Percentiles rank a stretch among this genome's conserved stretches.
These are phyloP conservation scores for Pogonomyrmex barbatus DNA, from an alignment of 1,140 invertebrate genomes.

Conservation along the genomic window DNA sequence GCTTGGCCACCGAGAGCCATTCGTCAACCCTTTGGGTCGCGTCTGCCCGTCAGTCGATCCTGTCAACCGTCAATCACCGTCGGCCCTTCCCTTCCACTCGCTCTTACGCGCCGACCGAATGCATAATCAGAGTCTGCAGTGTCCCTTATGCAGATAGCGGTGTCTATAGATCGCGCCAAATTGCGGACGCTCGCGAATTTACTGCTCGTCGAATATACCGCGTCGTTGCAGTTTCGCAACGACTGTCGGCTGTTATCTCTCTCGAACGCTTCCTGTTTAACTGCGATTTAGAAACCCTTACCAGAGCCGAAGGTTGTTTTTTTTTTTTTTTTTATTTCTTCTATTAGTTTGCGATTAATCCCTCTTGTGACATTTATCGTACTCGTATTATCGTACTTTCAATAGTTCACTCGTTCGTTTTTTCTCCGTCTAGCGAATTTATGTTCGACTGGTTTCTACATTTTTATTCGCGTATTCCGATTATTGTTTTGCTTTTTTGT, in stretches of 20 bases:
- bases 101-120: constrained; percentile 62
- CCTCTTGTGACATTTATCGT: constrained; percentile 31
- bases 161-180: constrained; percentile 62
- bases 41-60: constrained; percentile 75
- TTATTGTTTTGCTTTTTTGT: background rate
- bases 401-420: background rate
- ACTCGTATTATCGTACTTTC: constrained; percentile 14
- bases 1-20: constrained; percentile 70
- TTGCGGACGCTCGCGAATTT: constrained; percentile 62
- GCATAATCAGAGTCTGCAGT: constrained; percentile 68
- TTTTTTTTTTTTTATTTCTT: constrained; percentile 3
- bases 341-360: constrained; percentile 33
- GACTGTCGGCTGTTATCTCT: constrained; percentile 57
- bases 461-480: constrained; percentile 9
- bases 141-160: constrained; percentile 64
- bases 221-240: constrained; percentile 55
- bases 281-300: constrained; percentile 55
- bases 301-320: constrained; percentile 2
- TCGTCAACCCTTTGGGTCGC: constrained; percentile 76
- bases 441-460: background rate
- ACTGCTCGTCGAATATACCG: constrained; percentile 59
- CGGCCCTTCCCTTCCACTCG: constrained; percentile 62
- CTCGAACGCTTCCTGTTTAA: constrained; percentile 50
- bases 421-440: constrained; percentile 17
- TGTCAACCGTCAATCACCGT: constrained; percentile 77